Evolutionary conservation across 1,140 invertebrate genomes (phyloP).

Genomic region (Diploscapter pachys): DNA sequence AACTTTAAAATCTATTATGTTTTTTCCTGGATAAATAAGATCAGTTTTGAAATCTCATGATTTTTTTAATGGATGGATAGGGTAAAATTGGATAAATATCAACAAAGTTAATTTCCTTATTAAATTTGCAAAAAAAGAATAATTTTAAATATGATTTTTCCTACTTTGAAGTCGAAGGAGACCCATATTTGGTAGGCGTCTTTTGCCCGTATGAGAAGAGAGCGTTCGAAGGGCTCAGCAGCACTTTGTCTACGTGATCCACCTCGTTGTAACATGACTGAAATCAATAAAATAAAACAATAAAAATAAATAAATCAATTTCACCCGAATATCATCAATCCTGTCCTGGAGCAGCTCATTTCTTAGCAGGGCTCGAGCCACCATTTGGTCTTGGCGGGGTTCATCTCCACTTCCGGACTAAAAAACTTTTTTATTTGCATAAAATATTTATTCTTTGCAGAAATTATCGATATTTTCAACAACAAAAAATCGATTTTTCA

Average conservation of each 20-base stretch:
- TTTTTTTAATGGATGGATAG: slow-evolving; percentile 8
- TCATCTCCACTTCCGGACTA: slow-evolving; percentile 42
- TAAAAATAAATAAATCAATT: slow-evolving; percentile 25
- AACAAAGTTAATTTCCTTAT: slow-evolving; percentile 9
- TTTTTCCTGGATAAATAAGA: too few relatives aligned
- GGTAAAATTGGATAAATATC: slow-evolving; percentile 25
- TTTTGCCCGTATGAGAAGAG: slow-evolving; percentile 14
- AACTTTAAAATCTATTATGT: too few relatives aligned
- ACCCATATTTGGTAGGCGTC: slow-evolving; percentile 14
- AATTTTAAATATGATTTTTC: slow-evolving; percentile 5
- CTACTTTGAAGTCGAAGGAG: not conserved
- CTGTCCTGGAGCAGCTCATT: slow-evolving; percentile 26
- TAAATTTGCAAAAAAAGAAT: slow-evolving; percentile 3
- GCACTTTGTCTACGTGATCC: slow-evolving; percentile 8
- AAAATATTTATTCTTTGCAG: slow-evolving; percentile 1
- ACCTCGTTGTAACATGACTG: not conserved
- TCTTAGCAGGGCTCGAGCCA: too few relatives aligned
- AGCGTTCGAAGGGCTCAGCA: not conserved
- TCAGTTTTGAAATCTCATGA: too few relatives aligned
- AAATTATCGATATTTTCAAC: not conserved
- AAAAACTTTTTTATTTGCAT: not conserved
- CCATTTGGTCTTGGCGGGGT: not conserved
- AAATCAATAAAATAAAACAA: not conserved
- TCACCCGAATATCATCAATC: slow-evolving; percentile 57
- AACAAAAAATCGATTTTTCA: not conserved